These are phyloP conservation scores for Trachelus stipa DNA, from an alignment of 2,888 invertebrate species.

Conservation along the genomic window DNA sequence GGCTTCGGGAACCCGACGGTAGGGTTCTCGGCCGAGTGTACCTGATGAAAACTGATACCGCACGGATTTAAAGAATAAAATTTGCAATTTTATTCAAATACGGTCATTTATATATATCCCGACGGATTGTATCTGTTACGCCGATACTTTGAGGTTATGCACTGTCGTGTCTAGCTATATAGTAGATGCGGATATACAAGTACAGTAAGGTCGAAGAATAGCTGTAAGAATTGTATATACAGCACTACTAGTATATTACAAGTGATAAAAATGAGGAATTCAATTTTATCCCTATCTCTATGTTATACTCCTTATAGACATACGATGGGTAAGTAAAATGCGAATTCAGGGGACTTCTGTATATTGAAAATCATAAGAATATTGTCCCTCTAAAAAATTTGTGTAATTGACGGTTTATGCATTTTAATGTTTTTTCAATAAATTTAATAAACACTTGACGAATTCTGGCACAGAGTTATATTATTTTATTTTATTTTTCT, in stretches of 20 bases:
- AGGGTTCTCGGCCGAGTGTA: background rate
- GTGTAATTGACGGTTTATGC: background rate
- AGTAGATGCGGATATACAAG: background rate
- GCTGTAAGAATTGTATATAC: background rate
- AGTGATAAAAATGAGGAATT: background rate
- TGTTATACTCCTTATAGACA: background rate
- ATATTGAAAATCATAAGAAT: background rate
- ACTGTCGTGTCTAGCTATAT: background rate
- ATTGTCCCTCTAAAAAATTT: background rate
- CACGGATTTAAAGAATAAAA: slow-evolving; percentile 21
- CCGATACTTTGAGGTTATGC: background rate
- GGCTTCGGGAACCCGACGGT: background rate
- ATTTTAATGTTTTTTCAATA: background rate
- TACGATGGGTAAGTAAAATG: background rate
- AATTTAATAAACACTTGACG: background rate
- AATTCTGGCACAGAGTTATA: background rate
- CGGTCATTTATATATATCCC: slow-evolving; percentile 20
- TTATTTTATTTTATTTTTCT: background rate
- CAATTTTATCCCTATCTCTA: background rate
- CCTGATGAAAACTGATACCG: slow-evolving; percentile 22
- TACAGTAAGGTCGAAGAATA: background rate
- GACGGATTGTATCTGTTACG: slow-evolving; percentile 11
- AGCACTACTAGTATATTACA: background rate
- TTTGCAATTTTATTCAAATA: slow-evolving; percentile 21
- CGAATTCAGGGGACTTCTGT: background rate